These are phyloP conservation scores for Amphibalanus amphitrite DNA, from an alignment of 1,140 invertebrate genomes.

Conservation along the genomic window DNA sequence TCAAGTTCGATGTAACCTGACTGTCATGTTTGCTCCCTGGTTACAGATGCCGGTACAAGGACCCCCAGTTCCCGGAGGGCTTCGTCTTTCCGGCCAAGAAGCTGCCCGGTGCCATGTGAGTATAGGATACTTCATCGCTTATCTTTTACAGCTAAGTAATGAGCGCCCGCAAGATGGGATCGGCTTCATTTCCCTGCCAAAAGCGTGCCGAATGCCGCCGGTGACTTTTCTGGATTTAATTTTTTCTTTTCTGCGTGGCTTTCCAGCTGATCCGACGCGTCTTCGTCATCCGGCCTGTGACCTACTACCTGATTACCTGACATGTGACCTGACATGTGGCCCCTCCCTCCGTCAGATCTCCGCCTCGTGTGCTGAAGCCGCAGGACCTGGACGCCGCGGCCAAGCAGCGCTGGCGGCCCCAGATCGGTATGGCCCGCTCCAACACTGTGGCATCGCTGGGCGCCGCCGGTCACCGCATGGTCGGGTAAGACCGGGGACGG, in stretches of 20 bases:
- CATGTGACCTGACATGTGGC: not conserved
- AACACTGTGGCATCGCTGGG: constrained; percentile 41
- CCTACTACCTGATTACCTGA: constrained; percentile 10
- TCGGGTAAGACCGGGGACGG: no score
- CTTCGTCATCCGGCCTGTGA: not conserved
- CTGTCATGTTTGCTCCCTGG: no score
- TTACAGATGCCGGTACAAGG: constrained; percentile 23
- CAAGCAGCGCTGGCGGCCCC: constrained; percentile 42
- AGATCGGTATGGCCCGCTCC: constrained; percentile 48
- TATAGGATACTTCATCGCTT: no score
- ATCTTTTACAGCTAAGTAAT: no score
- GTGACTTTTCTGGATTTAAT: no score
- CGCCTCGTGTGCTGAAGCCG: constrained; percentile 59
- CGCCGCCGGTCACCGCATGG: constrained; percentile 46
- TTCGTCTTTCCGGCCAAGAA: constrained; percentile 59
- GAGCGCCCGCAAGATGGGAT: no score
- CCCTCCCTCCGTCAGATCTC: constrained; percentile 21
- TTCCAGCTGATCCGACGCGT: constrained; percentile 2
- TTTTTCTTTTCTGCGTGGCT: constrained; percentile 6
- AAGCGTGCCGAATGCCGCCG: no score
- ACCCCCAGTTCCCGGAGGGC: constrained; percentile 56
- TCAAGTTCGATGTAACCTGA: no score
- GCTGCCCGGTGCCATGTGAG: constrained; percentile 39
- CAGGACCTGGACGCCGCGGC: constrained; percentile 46
- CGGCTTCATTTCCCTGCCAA: no score